phyloP scores from a whole-genome alignment of 30 jellyfish, hydroid and myxozoan genomes.

The Hydractinia symbiolongicarpus region DNA sequence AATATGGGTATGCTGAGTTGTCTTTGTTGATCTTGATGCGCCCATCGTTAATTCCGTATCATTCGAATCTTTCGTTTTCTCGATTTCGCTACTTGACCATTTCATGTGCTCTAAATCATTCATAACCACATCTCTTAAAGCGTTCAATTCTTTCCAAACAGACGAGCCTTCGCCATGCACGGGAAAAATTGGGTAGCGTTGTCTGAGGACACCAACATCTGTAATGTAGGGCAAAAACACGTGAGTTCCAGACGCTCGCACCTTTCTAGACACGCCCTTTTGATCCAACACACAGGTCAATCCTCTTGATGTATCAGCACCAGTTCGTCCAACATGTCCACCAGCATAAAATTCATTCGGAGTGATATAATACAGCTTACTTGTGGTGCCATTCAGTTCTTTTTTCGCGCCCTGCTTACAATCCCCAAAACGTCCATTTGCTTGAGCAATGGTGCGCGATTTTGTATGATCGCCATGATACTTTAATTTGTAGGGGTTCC shows the following conservation, averaged over 20 bases:
- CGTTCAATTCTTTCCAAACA: conserved; percentile 91
- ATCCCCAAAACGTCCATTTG: conserved; percentile 48
- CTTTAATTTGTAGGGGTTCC: conserved; percentile 74
- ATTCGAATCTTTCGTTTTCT: background rate
- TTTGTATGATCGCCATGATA: conserved; percentile 65
- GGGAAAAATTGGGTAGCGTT: conserved; percentile 85
- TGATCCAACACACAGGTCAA: conserved; percentile 69
- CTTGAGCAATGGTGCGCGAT: conserved; percentile 39
- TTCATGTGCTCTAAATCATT: conserved; percentile 1
- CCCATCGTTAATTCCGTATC: conserved; percentile 20
- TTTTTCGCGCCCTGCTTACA: conserved; percentile 33
- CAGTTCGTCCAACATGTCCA: conserved; percentile 29
- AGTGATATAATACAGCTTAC: conserved; percentile 61
- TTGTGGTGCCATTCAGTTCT: conserved; percentile 71
- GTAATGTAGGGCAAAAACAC: conserved; percentile 63
- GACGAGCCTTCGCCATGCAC: conserved; percentile 93
- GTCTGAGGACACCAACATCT: conserved; percentile 78
- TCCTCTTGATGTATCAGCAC: conserved; percentile 75
- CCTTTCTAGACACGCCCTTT: conserved; percentile 31
- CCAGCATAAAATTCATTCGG: conserved; percentile 69
- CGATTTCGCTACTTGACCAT: background rate
- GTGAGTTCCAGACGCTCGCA: conserved; percentile 76
- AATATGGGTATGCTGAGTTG: conserved; percentile 56
- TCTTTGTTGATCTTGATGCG: background rate
- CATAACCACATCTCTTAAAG: conserved; percentile 18